A percentile compares a stretch with the other conserved stretches of the same genome.
phyloP scores from a whole-genome alignment of 2,797 vertebrate genomes.

The Scyliorhinus canicula region DNA sequence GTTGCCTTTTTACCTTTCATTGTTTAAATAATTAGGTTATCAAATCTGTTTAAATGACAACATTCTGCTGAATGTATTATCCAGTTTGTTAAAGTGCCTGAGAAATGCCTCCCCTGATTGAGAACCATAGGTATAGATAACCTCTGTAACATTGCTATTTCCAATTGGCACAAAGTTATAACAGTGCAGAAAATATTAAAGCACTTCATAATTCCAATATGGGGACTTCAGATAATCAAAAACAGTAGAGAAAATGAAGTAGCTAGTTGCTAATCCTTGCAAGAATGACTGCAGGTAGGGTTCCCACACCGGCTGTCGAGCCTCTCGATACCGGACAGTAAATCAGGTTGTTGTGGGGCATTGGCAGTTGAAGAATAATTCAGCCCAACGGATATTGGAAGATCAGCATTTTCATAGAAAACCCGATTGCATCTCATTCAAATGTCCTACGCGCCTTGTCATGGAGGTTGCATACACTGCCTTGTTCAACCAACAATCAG shows the following conservation, averaged over 20 bases:
- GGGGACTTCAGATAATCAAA: neutral
- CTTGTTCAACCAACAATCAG: no score
- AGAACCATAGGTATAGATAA: neutral
- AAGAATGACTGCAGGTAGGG: neutral
- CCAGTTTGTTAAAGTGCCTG: neutral
- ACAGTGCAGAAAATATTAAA: neutral
- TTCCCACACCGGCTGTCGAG: neutral
- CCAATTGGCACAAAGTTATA: neutral
- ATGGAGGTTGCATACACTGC: no score
- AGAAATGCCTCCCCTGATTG: neutral
- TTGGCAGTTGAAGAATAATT: neutral
- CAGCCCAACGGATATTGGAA: neutral
- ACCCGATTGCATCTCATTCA: no score
- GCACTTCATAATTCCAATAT: neutral
- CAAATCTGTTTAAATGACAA: neutral
- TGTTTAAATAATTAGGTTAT: neutral
- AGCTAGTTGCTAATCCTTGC: neutral
- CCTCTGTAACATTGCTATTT: neutral
- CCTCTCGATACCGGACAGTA: neutral
- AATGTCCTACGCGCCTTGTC: no score
- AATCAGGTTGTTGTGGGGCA: neutral
- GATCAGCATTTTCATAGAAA: neutral
- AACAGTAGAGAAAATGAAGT: neutral
- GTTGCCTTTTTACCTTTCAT: neutral
- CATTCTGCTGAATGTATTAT: neutral